Conservation (phyloP, 2,888 invertebrate genomes). For the Latrodectus elegans region DNA sequence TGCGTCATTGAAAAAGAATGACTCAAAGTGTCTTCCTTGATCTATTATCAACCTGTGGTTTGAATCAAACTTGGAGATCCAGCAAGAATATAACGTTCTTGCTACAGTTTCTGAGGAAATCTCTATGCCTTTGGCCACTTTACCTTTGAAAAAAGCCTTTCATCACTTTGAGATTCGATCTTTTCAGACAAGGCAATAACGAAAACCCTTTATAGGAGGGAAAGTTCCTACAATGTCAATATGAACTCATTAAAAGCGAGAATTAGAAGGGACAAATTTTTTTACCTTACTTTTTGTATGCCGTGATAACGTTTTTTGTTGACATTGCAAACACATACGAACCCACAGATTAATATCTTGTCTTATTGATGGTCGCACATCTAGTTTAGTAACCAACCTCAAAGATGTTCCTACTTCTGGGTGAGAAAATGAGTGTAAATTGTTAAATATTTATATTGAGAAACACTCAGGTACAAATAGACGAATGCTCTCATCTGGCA, state of each 20-base stretch:
- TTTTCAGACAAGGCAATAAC: no score
- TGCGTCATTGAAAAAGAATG: conserved; percentile 73
- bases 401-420: no score
- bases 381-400: no score
- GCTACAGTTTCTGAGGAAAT: no score
- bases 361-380: no score
- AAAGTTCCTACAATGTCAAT: conserved; percentile 57
- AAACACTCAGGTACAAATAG: no score
- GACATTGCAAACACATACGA: conserved; percentile 10
- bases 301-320: conserved; percentile 1
- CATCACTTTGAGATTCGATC: conserved; percentile 74
- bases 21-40: conserved; percentile 69
- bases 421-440: no score
- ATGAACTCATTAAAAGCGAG: conserved; percentile 44
- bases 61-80: conserved; percentile 73
- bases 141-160: conserved; percentile 73
- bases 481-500: no score
- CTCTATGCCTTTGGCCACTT: conserved; percentile 72
- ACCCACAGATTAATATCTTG: not conserved
- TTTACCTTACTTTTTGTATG: conserved; percentile 5
- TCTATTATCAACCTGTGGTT: conserved; percentile 72
- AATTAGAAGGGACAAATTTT: not conserved
- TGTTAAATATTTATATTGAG: no score
- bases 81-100: conserved; percentile 68
- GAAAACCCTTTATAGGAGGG: not conserved